Evolutionary conservation across 2,888 invertebrate species (phyloP).

Genomic region (Oligia strigilis): DNA sequence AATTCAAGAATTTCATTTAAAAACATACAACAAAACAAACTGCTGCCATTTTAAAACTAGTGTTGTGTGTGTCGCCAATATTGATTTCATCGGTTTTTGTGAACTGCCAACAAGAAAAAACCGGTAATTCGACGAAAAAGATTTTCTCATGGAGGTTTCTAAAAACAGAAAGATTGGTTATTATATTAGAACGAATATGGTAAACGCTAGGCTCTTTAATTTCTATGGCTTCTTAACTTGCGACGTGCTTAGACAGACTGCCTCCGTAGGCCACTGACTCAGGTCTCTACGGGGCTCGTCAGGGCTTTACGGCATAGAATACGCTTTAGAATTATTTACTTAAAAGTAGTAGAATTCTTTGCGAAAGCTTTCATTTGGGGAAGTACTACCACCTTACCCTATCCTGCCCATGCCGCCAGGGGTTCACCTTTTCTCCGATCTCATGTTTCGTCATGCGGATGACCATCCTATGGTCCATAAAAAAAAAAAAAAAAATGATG

Average conservation of each 20-base stretch:
- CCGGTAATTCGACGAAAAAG: background rate
- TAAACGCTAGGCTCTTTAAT: background rate
- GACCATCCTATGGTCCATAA: no score
- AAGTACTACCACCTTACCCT: background rate
- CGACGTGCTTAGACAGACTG: no score
- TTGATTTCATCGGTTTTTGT: conserved; percentile 38
- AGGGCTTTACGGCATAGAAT: background rate
- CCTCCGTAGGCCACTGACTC: no score
- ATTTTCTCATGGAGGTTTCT: background rate
- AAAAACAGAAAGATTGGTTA: no score
- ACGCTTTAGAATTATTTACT: background rate
- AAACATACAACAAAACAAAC: conserved; percentile 63
- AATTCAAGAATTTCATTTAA: background rate
- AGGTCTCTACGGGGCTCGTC: no score
- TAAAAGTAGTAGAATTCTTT: background rate
- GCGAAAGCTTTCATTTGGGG: background rate
- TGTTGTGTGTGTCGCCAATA: conserved; percentile 15
- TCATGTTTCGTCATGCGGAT: no score
- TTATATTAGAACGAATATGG: background rate
- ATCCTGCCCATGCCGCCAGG: background rate
- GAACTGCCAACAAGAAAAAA: background rate
- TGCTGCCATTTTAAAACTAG: conserved; percentile 55
- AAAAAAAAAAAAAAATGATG: no score
- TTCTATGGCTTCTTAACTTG: background rate
- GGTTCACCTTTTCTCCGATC: no score